Percentiles rank a stretch among this genome's conserved stretches.
These are phyloP conservation scores for Morone saxatilis DNA, from an alignment of 2,113 vertebrate genomes.

Conservation along the genomic window DNA sequence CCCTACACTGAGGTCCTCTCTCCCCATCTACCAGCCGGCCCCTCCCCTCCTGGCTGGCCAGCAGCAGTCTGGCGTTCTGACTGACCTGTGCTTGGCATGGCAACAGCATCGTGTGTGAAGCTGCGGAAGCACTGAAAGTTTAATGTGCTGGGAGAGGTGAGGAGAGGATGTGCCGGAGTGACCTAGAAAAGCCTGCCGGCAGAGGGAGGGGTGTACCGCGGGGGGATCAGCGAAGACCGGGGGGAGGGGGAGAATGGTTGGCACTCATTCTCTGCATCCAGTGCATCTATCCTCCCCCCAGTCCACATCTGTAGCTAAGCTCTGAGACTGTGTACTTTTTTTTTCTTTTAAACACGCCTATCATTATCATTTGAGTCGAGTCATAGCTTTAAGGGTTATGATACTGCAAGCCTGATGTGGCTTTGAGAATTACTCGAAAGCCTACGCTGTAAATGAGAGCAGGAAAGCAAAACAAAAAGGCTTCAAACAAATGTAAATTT, in stretches of 20 bases:
- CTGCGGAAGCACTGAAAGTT: constrained; percentile 80
- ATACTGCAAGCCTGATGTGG: constrained; percentile 34
- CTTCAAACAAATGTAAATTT: constrained; percentile 41
- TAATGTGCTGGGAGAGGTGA: constrained; percentile 81
- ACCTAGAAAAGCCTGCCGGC: constrained; percentile 84
- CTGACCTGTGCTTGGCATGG: constrained; percentile 79
- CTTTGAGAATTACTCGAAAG: constrained; percentile 66
- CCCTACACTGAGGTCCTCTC: not conserved
- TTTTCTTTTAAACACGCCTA: constrained; percentile 36
- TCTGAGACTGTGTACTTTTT: constrained; percentile 14
- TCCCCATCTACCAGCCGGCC: not conserved
- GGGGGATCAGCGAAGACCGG: constrained; percentile 7
- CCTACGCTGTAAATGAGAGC: not conserved
- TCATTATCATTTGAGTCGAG: constrained; percentile 47
- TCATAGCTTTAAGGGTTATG: constrained; percentile 51
- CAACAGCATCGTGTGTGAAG: constrained; percentile 68
- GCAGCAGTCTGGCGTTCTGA: constrained; percentile 54
- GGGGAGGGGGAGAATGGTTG: constrained; percentile 35
- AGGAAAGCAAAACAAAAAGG: not conserved
- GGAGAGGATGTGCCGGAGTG: constrained; percentile 76
- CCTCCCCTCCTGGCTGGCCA: constrained; percentile 1
- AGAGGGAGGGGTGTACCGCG: constrained; percentile 47
- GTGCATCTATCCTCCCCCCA: constrained; percentile 39
- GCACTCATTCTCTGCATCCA: constrained; percentile 43
- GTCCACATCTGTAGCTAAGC: constrained; percentile 63